These are phyloP conservation scores for Drosophila mettleri DNA, from an alignment of 2,888 invertebrate genomes.

Conservation along the genomic window DNA sequence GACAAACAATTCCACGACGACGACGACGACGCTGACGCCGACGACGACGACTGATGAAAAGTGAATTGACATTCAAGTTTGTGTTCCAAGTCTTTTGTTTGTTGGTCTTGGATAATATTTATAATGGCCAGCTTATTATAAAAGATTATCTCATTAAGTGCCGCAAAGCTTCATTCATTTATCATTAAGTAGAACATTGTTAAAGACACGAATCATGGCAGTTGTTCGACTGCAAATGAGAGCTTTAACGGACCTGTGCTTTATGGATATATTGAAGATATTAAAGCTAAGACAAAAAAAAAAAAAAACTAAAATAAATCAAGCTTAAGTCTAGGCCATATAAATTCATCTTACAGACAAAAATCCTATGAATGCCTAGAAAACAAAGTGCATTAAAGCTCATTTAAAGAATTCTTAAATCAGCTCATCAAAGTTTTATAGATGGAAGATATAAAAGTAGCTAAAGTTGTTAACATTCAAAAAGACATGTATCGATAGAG, in stretches of 20 bases:
- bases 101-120: slow-evolving; percentile 5
- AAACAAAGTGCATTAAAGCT: not conserved
- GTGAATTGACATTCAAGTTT: slow-evolving; percentile 31
- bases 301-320: too few relatives aligned
- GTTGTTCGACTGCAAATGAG: not conserved
- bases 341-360: too few relatives aligned
- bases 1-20: slow-evolving; percentile 1
- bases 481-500: not conserved
- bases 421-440: too few relatives aligned
- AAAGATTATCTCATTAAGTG: slow-evolving; percentile 2
- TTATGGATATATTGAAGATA: not conserved
- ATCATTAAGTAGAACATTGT: slow-evolving; percentile 19
- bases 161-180: slow-evolving; percentile 4
- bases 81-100: slow-evolving; percentile 42
- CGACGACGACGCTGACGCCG: not conserved
- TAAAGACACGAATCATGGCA: not conserved
- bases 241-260: not conserved
- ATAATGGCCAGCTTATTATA: slow-evolving; percentile 13
- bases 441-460: too few relatives aligned
- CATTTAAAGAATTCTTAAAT: not conserved
- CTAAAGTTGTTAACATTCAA: not conserved
- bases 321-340: too few relatives aligned
- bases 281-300: too few relatives aligned
- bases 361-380: not conserved
- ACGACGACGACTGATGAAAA: not conserved